Conservation (phyloP, 1,140 invertebrate species). For the Yoshiicerus persimilis region DNA sequence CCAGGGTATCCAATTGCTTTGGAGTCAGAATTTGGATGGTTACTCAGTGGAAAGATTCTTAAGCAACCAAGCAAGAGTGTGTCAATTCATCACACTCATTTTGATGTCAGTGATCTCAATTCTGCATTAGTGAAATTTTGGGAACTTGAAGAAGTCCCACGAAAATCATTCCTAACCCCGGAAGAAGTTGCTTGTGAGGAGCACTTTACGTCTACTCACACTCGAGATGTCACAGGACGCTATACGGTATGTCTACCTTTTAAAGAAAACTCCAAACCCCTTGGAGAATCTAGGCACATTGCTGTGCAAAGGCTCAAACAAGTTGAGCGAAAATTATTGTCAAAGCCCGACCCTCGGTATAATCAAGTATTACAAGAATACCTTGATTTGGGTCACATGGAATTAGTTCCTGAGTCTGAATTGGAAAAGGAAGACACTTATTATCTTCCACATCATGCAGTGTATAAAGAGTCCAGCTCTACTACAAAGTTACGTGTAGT, state of each 20-base stretch:
- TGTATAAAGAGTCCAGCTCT: slow-evolving; percentile 27
- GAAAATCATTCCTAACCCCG: background rate
- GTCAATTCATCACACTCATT: background rate
- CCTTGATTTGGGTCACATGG: slow-evolving; percentile 50
- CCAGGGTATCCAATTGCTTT: background rate
- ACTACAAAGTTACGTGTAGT: slow-evolving; percentile 47
- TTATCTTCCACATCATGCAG: slow-evolving; percentile 48
- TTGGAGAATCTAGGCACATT: slow-evolving; percentile 39
- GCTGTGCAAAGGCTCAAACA: slow-evolving; percentile 45
- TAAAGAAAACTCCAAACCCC: background rate
- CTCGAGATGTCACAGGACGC: slow-evolving; percentile 38
- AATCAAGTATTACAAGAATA: slow-evolving; percentile 51
- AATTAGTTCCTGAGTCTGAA: slow-evolving; percentile 19
- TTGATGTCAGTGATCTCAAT: background rate
- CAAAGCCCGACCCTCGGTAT: slow-evolving; percentile 46
- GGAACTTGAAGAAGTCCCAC: slow-evolving; percentile 48
- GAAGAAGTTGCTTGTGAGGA: slow-evolving; percentile 45
- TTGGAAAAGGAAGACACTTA: slow-evolving; percentile 36
- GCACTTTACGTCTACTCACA: slow-evolving; percentile 46
- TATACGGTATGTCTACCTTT: slow-evolving; percentile 43
- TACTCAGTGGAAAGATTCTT: background rate
- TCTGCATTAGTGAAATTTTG: slow-evolving; percentile 50
- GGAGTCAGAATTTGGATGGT: slow-evolving; percentile 11
- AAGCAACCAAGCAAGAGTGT: background rate
- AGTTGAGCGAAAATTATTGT: slow-evolving; percentile 45